Percentiles rank a stretch among this genome's conserved stretches.
Conservation (phyloP, 2,888 invertebrate genomes). For the Apotomis betuletana region DNA sequence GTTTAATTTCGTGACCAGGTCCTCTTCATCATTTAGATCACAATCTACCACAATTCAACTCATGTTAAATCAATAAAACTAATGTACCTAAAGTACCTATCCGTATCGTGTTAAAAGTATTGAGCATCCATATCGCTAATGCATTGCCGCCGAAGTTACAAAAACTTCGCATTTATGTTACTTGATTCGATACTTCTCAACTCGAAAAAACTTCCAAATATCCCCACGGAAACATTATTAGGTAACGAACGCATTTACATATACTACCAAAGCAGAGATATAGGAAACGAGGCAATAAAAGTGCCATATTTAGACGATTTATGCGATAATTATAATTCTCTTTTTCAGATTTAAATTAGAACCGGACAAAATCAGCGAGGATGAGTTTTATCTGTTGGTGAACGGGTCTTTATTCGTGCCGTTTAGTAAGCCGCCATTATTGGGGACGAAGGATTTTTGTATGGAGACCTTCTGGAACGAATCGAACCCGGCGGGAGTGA, state of each 20-base stretch:
- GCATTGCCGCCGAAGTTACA: not conserved
- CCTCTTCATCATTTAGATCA: no score
- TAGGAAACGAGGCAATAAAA: constrained; percentile 26
- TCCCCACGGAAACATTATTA: constrained; percentile 17
- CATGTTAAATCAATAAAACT: no score
- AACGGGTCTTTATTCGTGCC: constrained; percentile 85
- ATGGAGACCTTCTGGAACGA: constrained; percentile 83
- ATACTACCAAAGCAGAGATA: constrained; percentile 13
- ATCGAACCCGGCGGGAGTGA: constrained; percentile 71
- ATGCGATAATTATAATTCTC: constrained; percentile 39
- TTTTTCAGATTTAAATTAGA: constrained; percentile 80
- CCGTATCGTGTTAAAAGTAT: not conserved
- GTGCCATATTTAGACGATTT: constrained; percentile 24
- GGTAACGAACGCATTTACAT: constrained; percentile 14
- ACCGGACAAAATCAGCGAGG: constrained; percentile 73
- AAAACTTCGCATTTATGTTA: constrained; percentile 5
- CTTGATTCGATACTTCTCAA: constrained; percentile 17
- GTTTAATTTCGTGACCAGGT: no score
- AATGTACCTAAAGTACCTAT: constrained; percentile 1
- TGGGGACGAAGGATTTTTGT: constrained; percentile 82
- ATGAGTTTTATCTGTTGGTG: constrained; percentile 82
- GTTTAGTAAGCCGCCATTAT: constrained; percentile 69
- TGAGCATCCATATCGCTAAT: not conserved
- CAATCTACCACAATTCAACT: no score
- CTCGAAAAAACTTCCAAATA: constrained; percentile 9